phyloP scores from a whole-genome alignment of 2,113 vertebrate genomes.

The Xiphophorus maculatus region DNA sequence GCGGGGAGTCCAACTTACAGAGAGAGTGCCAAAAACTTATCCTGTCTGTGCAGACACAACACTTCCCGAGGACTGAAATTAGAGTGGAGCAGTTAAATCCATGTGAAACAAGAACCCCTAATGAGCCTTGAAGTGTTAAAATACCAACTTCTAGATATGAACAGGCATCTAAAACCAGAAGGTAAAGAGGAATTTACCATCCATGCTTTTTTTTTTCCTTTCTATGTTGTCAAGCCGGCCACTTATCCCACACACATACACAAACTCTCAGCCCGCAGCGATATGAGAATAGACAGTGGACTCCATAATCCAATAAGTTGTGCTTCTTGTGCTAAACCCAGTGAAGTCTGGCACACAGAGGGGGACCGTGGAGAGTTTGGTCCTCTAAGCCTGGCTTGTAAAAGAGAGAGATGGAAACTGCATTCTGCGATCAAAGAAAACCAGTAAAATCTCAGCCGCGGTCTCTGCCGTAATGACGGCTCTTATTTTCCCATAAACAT shows the following conservation, averaged over 20 bases:
- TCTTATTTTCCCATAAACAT: constrained; percentile 28
- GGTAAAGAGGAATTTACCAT: constrained; percentile 49
- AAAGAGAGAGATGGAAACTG: constrained; percentile 51
- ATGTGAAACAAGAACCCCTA: constrained; percentile 35
- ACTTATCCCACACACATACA: constrained; percentile 44
- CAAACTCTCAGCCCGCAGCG: constrained; percentile 54
- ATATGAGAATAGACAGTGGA: constrained; percentile 60
- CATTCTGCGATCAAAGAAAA: constrained; percentile 33
- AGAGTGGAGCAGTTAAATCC: constrained; percentile 45
- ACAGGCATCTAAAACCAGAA: constrained; percentile 25
- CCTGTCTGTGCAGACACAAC: constrained; percentile 34
- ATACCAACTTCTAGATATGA: constrained; percentile 40
- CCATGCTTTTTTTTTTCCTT: constrained; percentile 5
- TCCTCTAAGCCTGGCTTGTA: constrained; percentile 56
- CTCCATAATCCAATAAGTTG: constrained; percentile 74
- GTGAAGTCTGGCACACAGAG: constrained; percentile 66
- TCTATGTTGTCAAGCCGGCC: constrained; percentile 36
- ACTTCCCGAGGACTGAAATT: constrained; percentile 24
- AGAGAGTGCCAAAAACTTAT: constrained; percentile 39
- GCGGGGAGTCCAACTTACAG: constrained; percentile 23
- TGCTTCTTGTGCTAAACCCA: constrained; percentile 66
- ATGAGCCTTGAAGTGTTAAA: constrained; percentile 24
- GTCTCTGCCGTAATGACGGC: constrained; percentile 19
- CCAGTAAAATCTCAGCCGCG: constrained; percentile 45
- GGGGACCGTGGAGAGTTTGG: constrained; percentile 48